Evolutionary conservation across 2,797 vertebrate species (phyloP).

Genomic region (Peromyscus eremicus): DNA sequence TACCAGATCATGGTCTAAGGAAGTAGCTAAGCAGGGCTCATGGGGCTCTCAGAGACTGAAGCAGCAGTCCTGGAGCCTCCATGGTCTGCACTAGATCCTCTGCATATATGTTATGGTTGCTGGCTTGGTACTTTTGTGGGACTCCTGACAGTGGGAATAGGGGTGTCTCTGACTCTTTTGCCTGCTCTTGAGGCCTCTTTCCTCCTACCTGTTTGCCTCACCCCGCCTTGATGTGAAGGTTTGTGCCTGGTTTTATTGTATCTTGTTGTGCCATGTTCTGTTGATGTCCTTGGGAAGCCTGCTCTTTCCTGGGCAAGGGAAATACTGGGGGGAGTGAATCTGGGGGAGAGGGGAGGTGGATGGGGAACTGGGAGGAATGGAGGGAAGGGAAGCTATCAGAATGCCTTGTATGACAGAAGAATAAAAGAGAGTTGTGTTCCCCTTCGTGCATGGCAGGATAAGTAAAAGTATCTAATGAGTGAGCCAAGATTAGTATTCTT

Average conservation of each 20-base stretch:
- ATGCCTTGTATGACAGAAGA: background rate
- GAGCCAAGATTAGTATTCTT: background rate
- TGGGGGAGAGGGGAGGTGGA: background rate
- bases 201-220: background rate
- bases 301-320: background rate
- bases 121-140: background rate
- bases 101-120: background rate
- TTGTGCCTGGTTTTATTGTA: background rate
- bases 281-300: background rate
- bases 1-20: background rate
- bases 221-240: background rate
- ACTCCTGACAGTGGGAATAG: background rate
- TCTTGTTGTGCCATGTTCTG: background rate
- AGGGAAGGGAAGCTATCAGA: background rate
- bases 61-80: background rate
- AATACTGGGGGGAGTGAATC: background rate
- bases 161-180: background rate
- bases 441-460: background rate
- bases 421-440: background rate
- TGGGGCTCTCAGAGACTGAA: background rate
- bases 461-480: background rate
- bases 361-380: background rate
- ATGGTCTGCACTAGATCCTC: background rate
- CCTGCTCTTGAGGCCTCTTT: background rate
- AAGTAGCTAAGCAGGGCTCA: background rate